Conservation (phyloP, 2,888 invertebrate species). For the Eudemis profundana region DNA sequence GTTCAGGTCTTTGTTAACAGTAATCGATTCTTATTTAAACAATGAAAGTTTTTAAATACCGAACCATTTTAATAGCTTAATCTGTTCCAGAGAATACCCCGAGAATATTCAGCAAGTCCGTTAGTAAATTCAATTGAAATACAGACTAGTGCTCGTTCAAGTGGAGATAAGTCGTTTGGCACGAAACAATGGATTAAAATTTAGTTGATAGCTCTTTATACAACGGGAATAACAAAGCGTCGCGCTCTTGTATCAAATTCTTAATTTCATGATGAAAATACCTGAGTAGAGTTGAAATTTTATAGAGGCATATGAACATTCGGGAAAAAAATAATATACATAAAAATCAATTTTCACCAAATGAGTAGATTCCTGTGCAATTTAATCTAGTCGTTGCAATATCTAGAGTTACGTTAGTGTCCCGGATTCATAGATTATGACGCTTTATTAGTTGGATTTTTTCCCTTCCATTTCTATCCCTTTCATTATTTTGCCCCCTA, state of each 20-base stretch:
- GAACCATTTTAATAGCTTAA: not conserved
- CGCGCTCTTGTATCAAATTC: not conserved
- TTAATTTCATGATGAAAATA: not conserved
- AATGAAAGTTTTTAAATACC: not conserved
- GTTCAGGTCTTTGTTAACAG: not conserved
- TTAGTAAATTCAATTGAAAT: conserved; percentile 6
- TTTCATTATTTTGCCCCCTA: too few species aligned
- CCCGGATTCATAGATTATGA: too few species aligned
- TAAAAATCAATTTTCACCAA: too few species aligned
- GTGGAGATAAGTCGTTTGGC: conserved; percentile 12
- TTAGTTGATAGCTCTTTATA: conserved; percentile 1
- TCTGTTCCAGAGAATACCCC: not conserved
- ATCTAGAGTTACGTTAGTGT: too few species aligned
- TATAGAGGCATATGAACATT: too few species aligned
- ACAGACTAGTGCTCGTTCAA: not conserved
- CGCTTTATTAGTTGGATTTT: too few species aligned
- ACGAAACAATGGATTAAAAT: conserved; percentile 1
- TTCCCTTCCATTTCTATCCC: too few species aligned
- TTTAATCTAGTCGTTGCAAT: too few species aligned
- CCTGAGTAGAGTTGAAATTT: not conserved
- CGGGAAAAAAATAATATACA: too few species aligned
- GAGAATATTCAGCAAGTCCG: not conserved
- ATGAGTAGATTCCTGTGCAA: too few species aligned
- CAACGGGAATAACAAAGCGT: not conserved
- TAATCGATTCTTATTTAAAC: not conserved